Percentiles rank a stretch among this genome's conserved stretches.
These are phyloP conservation scores for Micromys minutus DNA, from an alignment of 2,113 vertebrate genomes.

Conservation along the genomic window DNA sequence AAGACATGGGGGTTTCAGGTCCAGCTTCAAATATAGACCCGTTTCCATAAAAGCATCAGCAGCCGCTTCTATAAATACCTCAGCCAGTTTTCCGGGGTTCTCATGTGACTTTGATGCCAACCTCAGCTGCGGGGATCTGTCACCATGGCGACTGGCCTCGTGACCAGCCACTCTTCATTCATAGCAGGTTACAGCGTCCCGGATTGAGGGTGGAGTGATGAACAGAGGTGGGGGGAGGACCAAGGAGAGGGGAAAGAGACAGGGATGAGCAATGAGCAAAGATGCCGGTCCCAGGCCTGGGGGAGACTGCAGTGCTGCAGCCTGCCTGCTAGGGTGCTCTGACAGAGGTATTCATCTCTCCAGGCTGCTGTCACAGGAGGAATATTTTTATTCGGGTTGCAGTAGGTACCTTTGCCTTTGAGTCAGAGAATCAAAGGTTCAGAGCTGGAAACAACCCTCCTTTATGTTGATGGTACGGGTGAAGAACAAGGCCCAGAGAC, in stretches of 20 bases:
- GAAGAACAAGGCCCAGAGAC: conserved; percentile 16
- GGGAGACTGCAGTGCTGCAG: conserved; percentile 41
- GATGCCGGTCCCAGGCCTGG: background rate
- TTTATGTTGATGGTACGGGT: background rate
- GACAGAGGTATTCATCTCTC: conserved; percentile 42
- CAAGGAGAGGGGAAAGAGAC: rapidly evolving
- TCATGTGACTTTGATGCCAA: conserved; percentile 87
- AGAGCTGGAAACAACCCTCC: background rate
- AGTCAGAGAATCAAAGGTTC: conserved; percentile 46
- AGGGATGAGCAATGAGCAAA: conserved; percentile 34
- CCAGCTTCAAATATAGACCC: conserved; percentile 73
- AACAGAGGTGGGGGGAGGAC: background rate
- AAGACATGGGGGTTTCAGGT: conserved; percentile 66
- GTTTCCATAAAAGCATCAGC: conserved; percentile 86
- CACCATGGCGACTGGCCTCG: conserved; percentile 85
- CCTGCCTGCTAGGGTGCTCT: background rate
- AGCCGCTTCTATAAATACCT: conserved; percentile 88
- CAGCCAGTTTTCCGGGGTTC: conserved; percentile 83
- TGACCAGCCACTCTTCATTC: conserved; percentile 84
- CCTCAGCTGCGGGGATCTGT: conserved; percentile 84
- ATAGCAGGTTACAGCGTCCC: conserved; percentile 60
- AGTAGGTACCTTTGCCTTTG: conserved; percentile 14
- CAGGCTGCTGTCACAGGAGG: background rate
- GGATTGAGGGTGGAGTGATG: conserved; percentile 51
- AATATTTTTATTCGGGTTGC: background rate